Percentiles rank a stretch among this genome's conserved stretches.
These are phyloP conservation scores for Drosophila helvetica DNA, from an alignment of 2,888 invertebrate genomes.

Conservation along the genomic window DNA sequence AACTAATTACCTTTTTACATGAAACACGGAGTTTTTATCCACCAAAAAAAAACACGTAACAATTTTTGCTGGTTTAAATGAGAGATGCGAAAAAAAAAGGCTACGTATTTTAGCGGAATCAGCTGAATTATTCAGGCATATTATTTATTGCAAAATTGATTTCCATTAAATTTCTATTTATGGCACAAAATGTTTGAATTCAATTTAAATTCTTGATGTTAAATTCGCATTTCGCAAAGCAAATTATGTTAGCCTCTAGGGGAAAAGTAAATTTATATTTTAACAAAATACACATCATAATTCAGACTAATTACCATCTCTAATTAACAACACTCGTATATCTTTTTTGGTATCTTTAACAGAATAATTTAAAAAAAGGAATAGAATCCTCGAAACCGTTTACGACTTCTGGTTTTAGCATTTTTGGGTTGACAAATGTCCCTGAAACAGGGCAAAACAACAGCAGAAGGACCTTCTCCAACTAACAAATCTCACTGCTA, in stretches of 20 bases:
- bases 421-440: slow-evolving; percentile 43
- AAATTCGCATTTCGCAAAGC: not conserved
- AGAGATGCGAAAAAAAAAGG: not conserved
- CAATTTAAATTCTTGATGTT: no score
- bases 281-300: not conserved
- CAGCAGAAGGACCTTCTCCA: not conserved
- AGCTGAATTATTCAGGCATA: not conserved
- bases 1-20: slow-evolving; percentile 39
- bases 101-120: no score
- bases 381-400: slow-evolving; percentile 9
- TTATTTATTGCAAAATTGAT: not conserved
- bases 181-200: no score
- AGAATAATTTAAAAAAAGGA: no score
- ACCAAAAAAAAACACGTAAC: not conserved
- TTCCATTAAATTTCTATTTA: no score
- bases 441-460: slow-evolving; percentile 10
- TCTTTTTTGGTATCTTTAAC: no score
- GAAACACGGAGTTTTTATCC: not conserved
- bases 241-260: not conserved
- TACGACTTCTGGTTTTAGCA: slow-evolving; percentile 10
- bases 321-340: slow-evolving; percentile 2
- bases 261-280: not conserved
- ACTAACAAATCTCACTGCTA: slow-evolving; percentile 3
- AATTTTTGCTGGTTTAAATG: not conserved
- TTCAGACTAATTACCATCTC: slow-evolving; percentile 6